These are phyloP conservation scores for Thereva unica DNA, from an alignment of 2,888 invertebrate genomes.

Conservation along the genomic window DNA sequence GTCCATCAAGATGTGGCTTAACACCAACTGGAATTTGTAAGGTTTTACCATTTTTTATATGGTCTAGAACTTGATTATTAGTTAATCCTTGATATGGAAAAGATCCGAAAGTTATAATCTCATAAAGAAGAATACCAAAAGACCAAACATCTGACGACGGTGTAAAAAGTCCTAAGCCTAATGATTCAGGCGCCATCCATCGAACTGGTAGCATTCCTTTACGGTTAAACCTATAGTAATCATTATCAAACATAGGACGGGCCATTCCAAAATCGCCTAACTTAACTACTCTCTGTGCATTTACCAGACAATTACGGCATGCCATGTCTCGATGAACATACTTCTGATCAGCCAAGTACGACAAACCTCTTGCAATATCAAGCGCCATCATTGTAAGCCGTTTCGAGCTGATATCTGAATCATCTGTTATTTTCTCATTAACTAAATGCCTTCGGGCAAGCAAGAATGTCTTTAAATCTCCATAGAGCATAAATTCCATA, in stretches of 20 bases:
- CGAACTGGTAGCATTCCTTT: slow-evolving; percentile 86
- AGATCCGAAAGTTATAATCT: slow-evolving; percentile 88
- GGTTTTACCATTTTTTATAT: slow-evolving; percentile 76
- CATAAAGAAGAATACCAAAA: slow-evolving; percentile 83
- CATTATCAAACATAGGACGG: slow-evolving; percentile 81
- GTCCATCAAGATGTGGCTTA: slow-evolving; percentile 78
- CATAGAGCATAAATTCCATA: slow-evolving; percentile 94
- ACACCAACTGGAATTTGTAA: slow-evolving; percentile 76
- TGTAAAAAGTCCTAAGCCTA: slow-evolving; percentile 81
- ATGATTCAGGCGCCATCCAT: slow-evolving; percentile 93
- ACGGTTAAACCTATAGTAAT: slow-evolving; percentile 86
- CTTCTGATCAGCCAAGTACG: slow-evolving; percentile 81
- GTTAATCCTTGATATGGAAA: slow-evolving; percentile 87
- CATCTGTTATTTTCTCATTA: slow-evolving; percentile 65
- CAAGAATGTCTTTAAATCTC: slow-evolving; percentile 87
- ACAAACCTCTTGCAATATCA: slow-evolving; percentile 82
- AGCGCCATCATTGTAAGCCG: slow-evolving; percentile 85
- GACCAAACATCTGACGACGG: slow-evolving; percentile 90
- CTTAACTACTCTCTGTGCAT: slow-evolving; percentile 74
- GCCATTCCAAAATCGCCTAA: slow-evolving; percentile 91
- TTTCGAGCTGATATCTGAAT: slow-evolving; percentile 75
- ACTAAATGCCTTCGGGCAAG: slow-evolving; percentile 83
- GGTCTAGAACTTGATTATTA: slow-evolving; percentile 81
- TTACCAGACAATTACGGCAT: slow-evolving; percentile 79
- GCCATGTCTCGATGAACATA: slow-evolving; percentile 89